Base-by-base conservation (phyloP, 2,113 vertebrate species). In the Trematocara nigrifrons region DNA sequence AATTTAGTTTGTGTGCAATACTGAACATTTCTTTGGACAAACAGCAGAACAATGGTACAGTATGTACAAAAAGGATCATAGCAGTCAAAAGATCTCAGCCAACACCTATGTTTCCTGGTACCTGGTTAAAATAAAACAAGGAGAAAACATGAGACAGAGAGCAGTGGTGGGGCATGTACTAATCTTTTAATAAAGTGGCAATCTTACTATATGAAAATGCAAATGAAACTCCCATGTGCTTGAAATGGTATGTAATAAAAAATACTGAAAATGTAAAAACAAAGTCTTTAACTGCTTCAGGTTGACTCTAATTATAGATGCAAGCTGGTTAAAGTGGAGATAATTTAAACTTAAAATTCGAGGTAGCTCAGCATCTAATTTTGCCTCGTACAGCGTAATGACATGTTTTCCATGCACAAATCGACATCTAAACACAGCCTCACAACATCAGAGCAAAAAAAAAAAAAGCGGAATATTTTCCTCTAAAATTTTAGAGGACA, bases 21-120 rank as follows among this genome's bases (percentile, higher is more conserved):
- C 15, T 78, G 59, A 33, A 31, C 3, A 82, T 49, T 54, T 15
- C 15, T 52, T 51, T 59, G 12, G 3, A 51, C 3, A 49, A 54
- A 80, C 26, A 49, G 15, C 18, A 52, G 7, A 53, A 71, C 40
- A 7, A 49, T 42, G 13, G 9, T 20, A 7, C 10, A 15, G 49
- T 5, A 20, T 66, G 31, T 53, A 38, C 33, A 18, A 78, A 81
- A 77, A 9, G 33, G 64, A 40, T 87, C 47, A 51, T 20, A 57
- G 66, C 29, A 74, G 26, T 20, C 11, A 12, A 77, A 77, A 15
- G 69, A 20, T 15, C 2, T 15, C 38, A 47, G 59, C 76, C n/a
- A 3, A 52, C 22, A 69, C 53, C 56, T 93, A 93, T 4, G 77
- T 89, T 79, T 93, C 77, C 9, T 93, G 81, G 29, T 84, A 88